A percentile compares a stretch with the other conserved stretches of the same genome.
These are phyloP conservation scores for Sminthurides bifidus DNA, from an alignment of 1,140 invertebrate genomes.

Conservation along the genomic window DNA sequence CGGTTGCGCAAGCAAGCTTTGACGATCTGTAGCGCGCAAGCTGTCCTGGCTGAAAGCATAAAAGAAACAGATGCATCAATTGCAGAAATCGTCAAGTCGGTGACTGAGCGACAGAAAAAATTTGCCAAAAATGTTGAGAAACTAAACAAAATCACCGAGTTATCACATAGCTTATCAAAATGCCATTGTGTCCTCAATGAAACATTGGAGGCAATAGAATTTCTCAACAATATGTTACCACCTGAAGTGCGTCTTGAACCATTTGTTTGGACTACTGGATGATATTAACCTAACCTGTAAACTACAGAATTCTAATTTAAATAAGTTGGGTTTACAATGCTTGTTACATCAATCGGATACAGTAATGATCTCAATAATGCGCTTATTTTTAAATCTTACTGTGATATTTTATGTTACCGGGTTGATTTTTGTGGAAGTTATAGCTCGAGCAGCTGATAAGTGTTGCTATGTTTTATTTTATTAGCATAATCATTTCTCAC, in stretches of 20 bases:
- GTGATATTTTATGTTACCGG: no score
- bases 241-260: slow-evolving; percentile 71
- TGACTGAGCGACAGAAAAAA: slow-evolving; percentile 67
- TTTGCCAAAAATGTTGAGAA: slow-evolving; percentile 74
- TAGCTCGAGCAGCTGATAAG: no score
- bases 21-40: slow-evolving; percentile 59
- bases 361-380: no score
- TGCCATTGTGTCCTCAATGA: slow-evolving; percentile 73
- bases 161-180: slow-evolving; percentile 61
- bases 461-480: no score
- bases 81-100: slow-evolving; percentile 50
- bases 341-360: no score
- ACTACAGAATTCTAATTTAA: no score
- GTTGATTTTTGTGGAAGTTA: no score
- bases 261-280: slow-evolving; percentile 77
- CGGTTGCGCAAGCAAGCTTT: slow-evolving; percentile 58
- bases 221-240: slow-evolving; percentile 70
- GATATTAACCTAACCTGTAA: slow-evolving; percentile 29
- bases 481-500: no score
- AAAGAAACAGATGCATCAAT: slow-evolving; percentile 66
- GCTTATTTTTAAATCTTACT: no score
- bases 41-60: slow-evolving; percentile 53
- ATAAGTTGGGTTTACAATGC: no score
- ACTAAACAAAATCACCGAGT: slow-evolving; percentile 62
- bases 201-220: slow-evolving; percentile 70